Evolutionary conservation across 2,113 vertebrate species (phyloP).

Genomic region (Thamnaconus septentrionalis): DNA sequence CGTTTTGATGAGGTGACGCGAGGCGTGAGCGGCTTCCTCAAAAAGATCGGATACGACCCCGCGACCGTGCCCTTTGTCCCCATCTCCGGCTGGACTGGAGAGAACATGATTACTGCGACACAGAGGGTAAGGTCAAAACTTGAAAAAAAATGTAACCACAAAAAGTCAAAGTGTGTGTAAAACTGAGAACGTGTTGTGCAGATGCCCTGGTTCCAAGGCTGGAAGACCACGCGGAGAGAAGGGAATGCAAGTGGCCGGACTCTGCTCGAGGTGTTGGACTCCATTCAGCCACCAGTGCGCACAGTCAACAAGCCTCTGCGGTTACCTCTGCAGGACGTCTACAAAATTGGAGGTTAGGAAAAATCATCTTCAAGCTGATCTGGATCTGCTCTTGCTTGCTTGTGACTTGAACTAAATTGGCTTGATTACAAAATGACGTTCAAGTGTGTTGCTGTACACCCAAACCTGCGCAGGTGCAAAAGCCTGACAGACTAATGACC

Average conservation of each 20-base stretch:
- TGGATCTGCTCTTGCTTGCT: too few species aligned
- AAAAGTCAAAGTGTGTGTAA: background rate
- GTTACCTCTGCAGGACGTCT: conserved; percentile 82
- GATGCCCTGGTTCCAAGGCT: conserved; percentile 83
- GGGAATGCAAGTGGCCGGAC: conserved; percentile 70
- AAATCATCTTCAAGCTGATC: too few species aligned
- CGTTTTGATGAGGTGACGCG: conserved; percentile 77
- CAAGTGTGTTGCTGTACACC: too few species aligned
- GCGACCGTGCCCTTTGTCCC: conserved; percentile 74
- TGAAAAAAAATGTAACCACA: too few species aligned
- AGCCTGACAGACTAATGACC: too few species aligned
- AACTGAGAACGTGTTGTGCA: background rate
- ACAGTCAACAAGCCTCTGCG: conserved; percentile 77
- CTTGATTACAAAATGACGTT: too few species aligned
- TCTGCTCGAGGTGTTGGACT: conserved; percentile 80
- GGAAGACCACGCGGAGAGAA: conserved; percentile 74
- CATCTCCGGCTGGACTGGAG: conserved; percentile 79
- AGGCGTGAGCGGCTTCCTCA: conserved; percentile 75
- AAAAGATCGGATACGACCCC: conserved; percentile 78
- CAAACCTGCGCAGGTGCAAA: background rate
- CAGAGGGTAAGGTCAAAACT: conserved; percentile 66
- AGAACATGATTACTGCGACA: conserved; percentile 77
- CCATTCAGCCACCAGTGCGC: conserved; percentile 72
- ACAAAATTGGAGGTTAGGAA: conserved; percentile 79
- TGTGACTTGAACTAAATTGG: too few species aligned